phyloP scores from a whole-genome alignment of 2,888 invertebrate genomes.

The Pseudeuparius sepicola region DNA sequence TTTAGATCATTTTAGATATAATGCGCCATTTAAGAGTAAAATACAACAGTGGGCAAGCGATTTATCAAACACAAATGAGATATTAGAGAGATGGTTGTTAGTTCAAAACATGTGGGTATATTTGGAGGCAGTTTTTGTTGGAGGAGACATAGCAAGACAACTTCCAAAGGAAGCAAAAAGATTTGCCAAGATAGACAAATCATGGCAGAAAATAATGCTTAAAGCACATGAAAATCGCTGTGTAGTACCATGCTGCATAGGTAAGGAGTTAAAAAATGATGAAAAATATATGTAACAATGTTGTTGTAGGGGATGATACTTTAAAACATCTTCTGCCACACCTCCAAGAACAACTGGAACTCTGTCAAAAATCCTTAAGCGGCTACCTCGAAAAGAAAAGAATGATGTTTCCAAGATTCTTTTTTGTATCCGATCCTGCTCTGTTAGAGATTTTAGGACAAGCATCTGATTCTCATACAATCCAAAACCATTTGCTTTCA shows the following conservation, averaged over 20 bases:
- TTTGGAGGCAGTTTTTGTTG: constrained; percentile 92
- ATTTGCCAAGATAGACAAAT: constrained; percentile 92
- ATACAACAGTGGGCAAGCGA: constrained; percentile 92
- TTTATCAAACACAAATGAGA: constrained; percentile 89
- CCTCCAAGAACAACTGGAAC: constrained; percentile 86
- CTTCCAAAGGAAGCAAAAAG: constrained; percentile 86
- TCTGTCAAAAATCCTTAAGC: constrained; percentile 94
- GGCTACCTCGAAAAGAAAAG: constrained; percentile 85
- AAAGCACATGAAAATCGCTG: constrained; percentile 91
- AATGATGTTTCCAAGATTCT: constrained; percentile 86
- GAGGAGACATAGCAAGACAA: constrained; percentile 96
- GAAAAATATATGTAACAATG: neutral
- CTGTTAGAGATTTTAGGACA: constrained; percentile 81
- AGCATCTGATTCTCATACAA: constrained; percentile 87
- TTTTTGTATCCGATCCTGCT: constrained; percentile 88
- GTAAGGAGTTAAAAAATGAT: constrained; percentile 17
- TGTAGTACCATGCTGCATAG: constrained; percentile 90
- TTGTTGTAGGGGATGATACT: constrained; percentile 62
- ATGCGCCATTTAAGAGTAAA: constrained; percentile 89
- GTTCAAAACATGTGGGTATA: constrained; percentile 98
- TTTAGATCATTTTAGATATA: constrained; percentile 66
- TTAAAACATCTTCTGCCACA: constrained; percentile 83
- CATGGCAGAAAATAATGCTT: constrained; percentile 96
- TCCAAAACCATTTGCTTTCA: constrained; percentile 85
- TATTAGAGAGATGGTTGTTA: constrained; percentile 86